phyloP scores from a whole-genome alignment of 2,113 vertebrate species.

The human (Homo sapiens) region GRCh38 chr1:2288501-2289000 shows the following conservation, averaged over 20 bases:
- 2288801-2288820: neutral
- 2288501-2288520: neutral
- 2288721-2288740: neutral
- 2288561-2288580: no score
- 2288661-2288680: no score
- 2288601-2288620: neutral
- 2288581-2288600: no score
- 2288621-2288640: neutral
- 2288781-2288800: neutral
- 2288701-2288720: no score
- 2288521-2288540: neutral
- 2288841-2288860: fast-evolving
- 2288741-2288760: neutral
- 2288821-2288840: neutral
- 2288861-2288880: no score
- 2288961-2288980: neutral
- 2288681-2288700: no score
- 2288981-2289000: neutral
- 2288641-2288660: neutral
- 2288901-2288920: neutral
- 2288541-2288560: fast-evolving
- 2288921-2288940: neutral
- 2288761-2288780: neutral
- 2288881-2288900: no score
- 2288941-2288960: neutral